Percentiles rank a stretch among this genome's conserved stretches.
phyloP scores from a whole-genome alignment of 1,140 invertebrate species.

The Brachionus paranguensis region DNA sequence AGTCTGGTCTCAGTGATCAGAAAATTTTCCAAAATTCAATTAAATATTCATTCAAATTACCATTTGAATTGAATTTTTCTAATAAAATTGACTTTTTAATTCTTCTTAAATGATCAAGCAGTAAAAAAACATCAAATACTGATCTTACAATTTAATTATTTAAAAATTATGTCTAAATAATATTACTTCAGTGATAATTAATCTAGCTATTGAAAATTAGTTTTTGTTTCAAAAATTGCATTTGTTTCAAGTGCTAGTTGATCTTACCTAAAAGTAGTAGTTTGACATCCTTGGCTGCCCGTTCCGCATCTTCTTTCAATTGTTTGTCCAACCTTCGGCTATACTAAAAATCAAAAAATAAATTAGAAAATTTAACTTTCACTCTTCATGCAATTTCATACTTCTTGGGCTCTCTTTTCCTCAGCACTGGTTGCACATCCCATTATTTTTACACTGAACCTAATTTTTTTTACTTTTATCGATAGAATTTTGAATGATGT shows the following conservation, averaged over 20 bases:
- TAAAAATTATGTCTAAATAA: background rate
- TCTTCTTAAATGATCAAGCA: background rate
- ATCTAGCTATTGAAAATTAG: background rate
- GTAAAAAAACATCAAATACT: background rate
- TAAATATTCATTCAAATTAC: too few relatives aligned
- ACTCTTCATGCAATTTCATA: background rate
- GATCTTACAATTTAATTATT: background rate
- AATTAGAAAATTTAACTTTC: background rate
- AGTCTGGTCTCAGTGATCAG: background rate
- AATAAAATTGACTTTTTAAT: background rate
- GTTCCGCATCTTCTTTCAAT: conserved; percentile 96
- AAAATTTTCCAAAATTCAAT: background rate
- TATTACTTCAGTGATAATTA: background rate
- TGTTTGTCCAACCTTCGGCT: conserved; percentile 98
- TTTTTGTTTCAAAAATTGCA: background rate
- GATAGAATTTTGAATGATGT: conserved; percentile 12
- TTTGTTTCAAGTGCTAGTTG: conserved; percentile 1
- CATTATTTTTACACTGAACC: conserved; percentile 28
- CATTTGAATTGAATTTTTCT: background rate
- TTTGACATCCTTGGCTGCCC: conserved; percentile 99
- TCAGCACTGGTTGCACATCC: conserved; percentile 40
- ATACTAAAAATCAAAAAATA: conserved; percentile 58
- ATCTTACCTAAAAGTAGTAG: conserved; percentile 83
- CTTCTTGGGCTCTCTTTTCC: conserved; percentile 39
- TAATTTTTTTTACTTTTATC: conserved; percentile 22